phyloP scores from a whole-genome alignment of 2,888 invertebrate genomes.

The Drosophila paucipuncta region DNA sequence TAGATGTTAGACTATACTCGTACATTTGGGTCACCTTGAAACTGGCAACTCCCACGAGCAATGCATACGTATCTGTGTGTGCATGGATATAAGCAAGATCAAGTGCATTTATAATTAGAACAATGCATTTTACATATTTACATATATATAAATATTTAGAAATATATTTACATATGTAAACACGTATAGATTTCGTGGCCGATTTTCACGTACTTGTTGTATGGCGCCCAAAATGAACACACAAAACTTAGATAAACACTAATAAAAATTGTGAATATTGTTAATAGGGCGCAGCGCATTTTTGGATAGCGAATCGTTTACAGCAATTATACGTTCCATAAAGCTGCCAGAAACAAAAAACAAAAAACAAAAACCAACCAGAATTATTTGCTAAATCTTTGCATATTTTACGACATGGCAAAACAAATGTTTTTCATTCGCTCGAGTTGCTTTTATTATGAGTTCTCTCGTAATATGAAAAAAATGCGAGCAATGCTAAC shows the following conservation, averaged over 20 bases:
- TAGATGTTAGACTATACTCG: slow-evolving; percentile 2
- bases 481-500: slow-evolving; percentile 74
- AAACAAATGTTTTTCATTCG: slow-evolving; percentile 77
- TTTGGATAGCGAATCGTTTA: slow-evolving; percentile 65
- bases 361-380: slow-evolving; percentile 10
- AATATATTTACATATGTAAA: neutral
- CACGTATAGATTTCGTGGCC: slow-evolving; percentile 23
- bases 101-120: slow-evolving; percentile 54
- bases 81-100: slow-evolving; percentile 44
- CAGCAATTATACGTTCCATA: slow-evolving; percentile 78
- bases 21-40: slow-evolving; percentile 50
- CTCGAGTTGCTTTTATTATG: slow-evolving; percentile 72
- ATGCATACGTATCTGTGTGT: neutral
- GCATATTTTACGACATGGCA: slow-evolving; percentile 78
- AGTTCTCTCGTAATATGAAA: slow-evolving; percentile 68
- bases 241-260: slow-evolving; percentile 70
- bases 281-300: slow-evolving; percentile 72
- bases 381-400: slow-evolving; percentile 59
- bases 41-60: slow-evolving; percentile 30
- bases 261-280: slow-evolving; percentile 60
- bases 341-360: slow-evolving; percentile 62
- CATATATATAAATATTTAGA: neutral
- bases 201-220: slow-evolving; percentile 29
- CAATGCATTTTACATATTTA: slow-evolving; percentile 23
- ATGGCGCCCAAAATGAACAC: slow-evolving; percentile 68